These are phyloP conservation scores for Nephrocerus scutellatus DNA, from an alignment of 2,888 invertebrate genomes.

Conservation along the genomic window DNA sequence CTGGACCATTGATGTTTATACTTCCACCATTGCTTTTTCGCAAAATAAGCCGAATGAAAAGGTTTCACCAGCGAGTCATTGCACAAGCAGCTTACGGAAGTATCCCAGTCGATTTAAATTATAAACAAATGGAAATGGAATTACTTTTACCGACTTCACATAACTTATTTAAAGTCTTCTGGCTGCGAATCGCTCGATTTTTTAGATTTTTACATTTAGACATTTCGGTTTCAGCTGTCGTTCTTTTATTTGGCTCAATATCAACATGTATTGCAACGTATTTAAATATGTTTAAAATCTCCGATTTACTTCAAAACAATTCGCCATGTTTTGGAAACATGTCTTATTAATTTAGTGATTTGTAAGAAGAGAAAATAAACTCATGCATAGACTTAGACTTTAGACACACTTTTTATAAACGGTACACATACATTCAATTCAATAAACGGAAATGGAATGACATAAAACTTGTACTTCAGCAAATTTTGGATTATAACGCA, in stretches of 20 bases:
- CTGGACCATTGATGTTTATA: constrained; percentile 76
- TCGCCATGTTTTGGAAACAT: constrained; percentile 70
- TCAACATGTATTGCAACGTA: constrained; percentile 65
- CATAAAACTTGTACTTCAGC: too few relatives aligned
- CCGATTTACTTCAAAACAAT: constrained; percentile 58
- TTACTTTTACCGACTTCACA: too few relatives aligned
- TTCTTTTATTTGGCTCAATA: constrained; percentile 56
- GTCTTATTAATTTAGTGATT: too few relatives aligned
- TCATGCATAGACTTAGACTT: too few relatives aligned
- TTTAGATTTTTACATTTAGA: constrained; percentile 44
- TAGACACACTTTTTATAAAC: too few relatives aligned
- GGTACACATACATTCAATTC: too few relatives aligned
- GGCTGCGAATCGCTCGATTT: constrained; percentile 28
- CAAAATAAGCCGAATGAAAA: constrained; percentile 55
- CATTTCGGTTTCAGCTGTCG: constrained; percentile 51
- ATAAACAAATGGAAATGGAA: constrained; percentile 32
- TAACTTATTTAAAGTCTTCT: too few relatives aligned
- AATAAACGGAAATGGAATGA: too few relatives aligned
- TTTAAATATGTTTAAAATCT: constrained; percentile 60
- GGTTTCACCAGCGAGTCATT: constrained; percentile 37
- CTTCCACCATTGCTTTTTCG: constrained; percentile 76
- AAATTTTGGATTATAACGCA: too few relatives aligned
- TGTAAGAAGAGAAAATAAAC: too few relatives aligned
- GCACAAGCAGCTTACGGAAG: constrained; percentile 42
- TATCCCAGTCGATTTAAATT: constrained; percentile 39